These are phyloP conservation scores for Melitaea athalia DNA, from an alignment of 2,888 invertebrate genomes.

Conservation along the genomic window DNA sequence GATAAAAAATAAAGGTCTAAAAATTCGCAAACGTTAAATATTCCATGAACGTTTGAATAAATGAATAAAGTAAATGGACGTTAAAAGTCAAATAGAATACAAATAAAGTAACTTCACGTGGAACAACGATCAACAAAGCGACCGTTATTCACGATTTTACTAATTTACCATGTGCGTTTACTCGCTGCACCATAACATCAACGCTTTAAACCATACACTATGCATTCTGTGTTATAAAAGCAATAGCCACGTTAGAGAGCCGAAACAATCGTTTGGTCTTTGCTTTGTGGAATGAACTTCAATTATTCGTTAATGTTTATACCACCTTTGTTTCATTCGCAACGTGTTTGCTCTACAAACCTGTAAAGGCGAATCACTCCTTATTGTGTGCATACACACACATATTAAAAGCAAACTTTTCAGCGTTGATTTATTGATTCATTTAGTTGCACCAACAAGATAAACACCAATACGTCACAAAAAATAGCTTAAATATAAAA, in stretches of 20 bases:
- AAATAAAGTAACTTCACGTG: background rate
- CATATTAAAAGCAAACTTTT: too few species aligned
- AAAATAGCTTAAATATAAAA: too few species aligned
- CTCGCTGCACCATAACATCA: background rate
- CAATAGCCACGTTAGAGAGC: background rate
- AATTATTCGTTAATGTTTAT: background rate
- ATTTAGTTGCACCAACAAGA: too few species aligned
- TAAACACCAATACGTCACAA: too few species aligned
- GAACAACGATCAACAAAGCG: background rate
- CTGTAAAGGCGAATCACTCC: too few species aligned
- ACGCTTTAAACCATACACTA: background rate
- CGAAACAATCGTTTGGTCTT: background rate
- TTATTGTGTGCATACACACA: too few species aligned
- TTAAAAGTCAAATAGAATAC: background rate
- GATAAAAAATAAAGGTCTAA: background rate
- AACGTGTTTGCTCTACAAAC: too few species aligned
- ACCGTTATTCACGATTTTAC: background rate
- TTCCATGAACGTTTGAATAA: background rate
- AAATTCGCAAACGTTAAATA: constrained; percentile 1
- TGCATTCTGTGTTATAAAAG: background rate
- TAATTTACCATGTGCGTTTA: background rate
- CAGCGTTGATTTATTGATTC: too few species aligned
- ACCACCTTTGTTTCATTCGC: background rate
- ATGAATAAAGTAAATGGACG: background rate
- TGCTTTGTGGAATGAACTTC: background rate